A percentile compares a stretch with the other conserved stretches of the same genome.
phyloP scores from a whole-genome alignment of 2,888 invertebrate genomes.

The Malthinus seriepunctatus region DNA sequence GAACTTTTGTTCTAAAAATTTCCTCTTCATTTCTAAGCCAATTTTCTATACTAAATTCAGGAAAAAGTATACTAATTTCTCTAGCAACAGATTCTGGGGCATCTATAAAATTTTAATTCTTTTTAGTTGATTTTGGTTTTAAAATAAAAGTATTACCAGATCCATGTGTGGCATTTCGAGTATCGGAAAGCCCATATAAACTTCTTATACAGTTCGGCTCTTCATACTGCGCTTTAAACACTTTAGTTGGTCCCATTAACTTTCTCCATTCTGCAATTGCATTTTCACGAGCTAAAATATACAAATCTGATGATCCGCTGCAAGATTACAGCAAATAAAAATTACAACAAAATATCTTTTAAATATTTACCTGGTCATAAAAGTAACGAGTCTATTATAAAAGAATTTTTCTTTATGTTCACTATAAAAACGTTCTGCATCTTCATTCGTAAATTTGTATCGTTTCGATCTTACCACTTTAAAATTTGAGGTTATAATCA shows the following conservation, averaged over 20 bases:
- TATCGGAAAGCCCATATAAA: slow-evolving; percentile 87
- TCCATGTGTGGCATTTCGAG: slow-evolving; percentile 92
- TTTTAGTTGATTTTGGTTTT: not conserved
- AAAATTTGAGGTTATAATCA: slow-evolving; percentile 71
- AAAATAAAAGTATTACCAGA: slow-evolving; percentile 67
- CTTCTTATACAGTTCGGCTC: slow-evolving; percentile 81
- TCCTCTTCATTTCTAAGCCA: slow-evolving; percentile 59
- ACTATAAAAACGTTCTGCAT: slow-evolving; percentile 76
- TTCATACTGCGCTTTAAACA: slow-evolving; percentile 76
- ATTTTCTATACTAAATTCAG: slow-evolving; percentile 70
- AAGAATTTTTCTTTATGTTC: slow-evolving; percentile 86
- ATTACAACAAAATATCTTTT: slow-evolving; percentile 3
- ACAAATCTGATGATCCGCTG: slow-evolving; percentile 84
- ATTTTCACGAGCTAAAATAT: slow-evolving; percentile 75
- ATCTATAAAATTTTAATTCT: slow-evolving; percentile 58
- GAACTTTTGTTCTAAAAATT: slow-evolving; percentile 56
- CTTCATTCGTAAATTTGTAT: slow-evolving; percentile 61
- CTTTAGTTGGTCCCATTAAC: slow-evolving; percentile 90
- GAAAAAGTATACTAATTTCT: slow-evolving; percentile 85
- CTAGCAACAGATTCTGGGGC: slow-evolving; percentile 71
- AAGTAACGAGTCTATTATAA: slow-evolving; percentile 77
- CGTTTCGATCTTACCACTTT: slow-evolving; percentile 72
- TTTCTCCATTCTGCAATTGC: slow-evolving; percentile 80
- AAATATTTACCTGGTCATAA: slow-evolving; percentile 72
- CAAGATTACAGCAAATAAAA: slow-evolving; percentile 41